Evolutionary conservation across 2,888 invertebrate species (phyloP), one percentile per base, ranked within the genome.

Genomic region (Copidosoma aretas): DNA sequence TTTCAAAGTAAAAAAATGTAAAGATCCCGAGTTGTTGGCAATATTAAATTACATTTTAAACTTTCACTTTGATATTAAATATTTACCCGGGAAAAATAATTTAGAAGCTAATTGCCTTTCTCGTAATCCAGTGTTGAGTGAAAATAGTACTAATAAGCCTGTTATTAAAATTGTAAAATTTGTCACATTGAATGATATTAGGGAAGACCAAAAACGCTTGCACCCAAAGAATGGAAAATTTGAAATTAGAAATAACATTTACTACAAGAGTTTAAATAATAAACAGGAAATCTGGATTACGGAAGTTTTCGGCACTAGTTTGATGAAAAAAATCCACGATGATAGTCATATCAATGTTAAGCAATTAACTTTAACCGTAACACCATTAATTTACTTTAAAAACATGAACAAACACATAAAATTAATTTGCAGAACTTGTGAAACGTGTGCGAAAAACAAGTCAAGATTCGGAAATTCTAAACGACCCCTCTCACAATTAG

Each of bases 1-100:
- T 19, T 70, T 73, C 15, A 75, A 75, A 61, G 66, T 73, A 54
- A 75, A 73, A 66, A 70, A 67, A 4, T 60, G 73, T 24, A 73
- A 54, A 15, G 75, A 76, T 70, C 51, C 24, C n/a, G 73, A 74
- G 60, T 25, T 75, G 59, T 1, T 54, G n/a, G 43, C 72, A 15
- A 62, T 74, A 12, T 19, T 67, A 32, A 58, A 76, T 54, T 75
- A 73, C 60, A 51, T 77, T 12, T 75, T 75, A 5, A 74, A 77
- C 51, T 77, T 69, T 60, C 67, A 76, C 59, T 73, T 75, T 53
- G 64, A 74, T 32, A 70, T 77, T n/a, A 65, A 49, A 53, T 77
- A 76, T 56, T 64, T 64, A 0, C 73, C 74, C 24, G 75, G 73
- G 15, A 75, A 73, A 72, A 39, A 63, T 1, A 75, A 77, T 21